These are phyloP conservation scores for Clistopyga incitator DNA, from an alignment of 2,888 invertebrate species.

Conservation along the genomic window DNA sequence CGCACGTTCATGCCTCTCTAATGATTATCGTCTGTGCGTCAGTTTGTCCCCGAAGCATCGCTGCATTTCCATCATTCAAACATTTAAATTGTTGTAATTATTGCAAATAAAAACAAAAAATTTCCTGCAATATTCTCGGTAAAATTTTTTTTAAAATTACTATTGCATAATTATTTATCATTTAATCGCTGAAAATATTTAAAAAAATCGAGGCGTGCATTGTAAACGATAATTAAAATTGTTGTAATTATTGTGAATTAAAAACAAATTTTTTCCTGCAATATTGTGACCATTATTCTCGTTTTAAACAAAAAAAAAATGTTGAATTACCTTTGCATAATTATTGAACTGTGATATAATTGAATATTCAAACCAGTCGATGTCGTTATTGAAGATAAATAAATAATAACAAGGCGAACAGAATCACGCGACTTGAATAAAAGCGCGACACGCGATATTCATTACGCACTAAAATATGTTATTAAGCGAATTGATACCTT, in stretches of 20 bases:
- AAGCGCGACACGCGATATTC: not conserved
- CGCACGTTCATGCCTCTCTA: not conserved
- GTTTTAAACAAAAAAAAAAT: not conserved
- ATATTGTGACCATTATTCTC: not conserved
- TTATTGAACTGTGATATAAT: too few relatives aligned
- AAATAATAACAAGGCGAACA: too few relatives aligned
- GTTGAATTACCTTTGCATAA: too few relatives aligned
- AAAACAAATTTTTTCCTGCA: not conserved
- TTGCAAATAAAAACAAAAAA: too few relatives aligned
- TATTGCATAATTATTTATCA: too few relatives aligned
- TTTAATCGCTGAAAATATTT: not conserved
- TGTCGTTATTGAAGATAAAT: too few relatives aligned
- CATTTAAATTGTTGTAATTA: too few relatives aligned
- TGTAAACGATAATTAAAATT: not conserved
- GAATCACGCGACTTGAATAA: too few relatives aligned
- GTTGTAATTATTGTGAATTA: not conserved
- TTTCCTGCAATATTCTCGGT: too few relatives aligned
- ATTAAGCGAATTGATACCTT: not conserved
- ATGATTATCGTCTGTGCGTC: slow-evolving; percentile 7
- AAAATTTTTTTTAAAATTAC: too few relatives aligned
- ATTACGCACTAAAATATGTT: not conserved
- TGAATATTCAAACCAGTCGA: too few relatives aligned
- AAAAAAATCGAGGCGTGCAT: not conserved
- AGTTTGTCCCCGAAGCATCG: not conserved
- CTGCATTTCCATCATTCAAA: not conserved